These are phyloP conservation scores for Craniophora ligustri DNA, from an alignment of 2,888 invertebrate species.

Conservation along the genomic window DNA sequence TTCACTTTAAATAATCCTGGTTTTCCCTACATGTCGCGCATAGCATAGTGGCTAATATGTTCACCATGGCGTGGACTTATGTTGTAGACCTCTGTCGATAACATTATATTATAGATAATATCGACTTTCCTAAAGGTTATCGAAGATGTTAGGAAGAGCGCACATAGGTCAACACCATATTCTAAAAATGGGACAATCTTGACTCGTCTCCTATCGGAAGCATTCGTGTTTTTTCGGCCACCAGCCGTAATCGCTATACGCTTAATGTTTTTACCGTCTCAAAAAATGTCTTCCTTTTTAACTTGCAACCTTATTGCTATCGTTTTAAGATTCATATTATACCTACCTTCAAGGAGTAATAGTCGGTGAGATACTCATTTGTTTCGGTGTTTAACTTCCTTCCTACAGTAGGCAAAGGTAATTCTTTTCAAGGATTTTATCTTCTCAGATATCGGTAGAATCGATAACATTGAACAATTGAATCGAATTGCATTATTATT, in stretches of 20 bases:
- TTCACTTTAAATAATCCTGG: too few relatives aligned
- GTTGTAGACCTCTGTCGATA: too few relatives aligned
- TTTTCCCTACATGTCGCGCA: too few relatives aligned
- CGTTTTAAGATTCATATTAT: not conserved
- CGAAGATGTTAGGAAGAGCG: not conserved
- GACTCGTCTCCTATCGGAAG: conserved; percentile 25
- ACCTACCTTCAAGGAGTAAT: not conserved
- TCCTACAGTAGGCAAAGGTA: not conserved
- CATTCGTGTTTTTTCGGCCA: conserved; percentile 20
- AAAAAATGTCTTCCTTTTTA: not conserved
- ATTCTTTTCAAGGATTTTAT: not conserved
- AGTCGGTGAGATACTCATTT: not conserved
- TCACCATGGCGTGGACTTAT: too few relatives aligned
- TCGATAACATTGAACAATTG: conserved; percentile 8
- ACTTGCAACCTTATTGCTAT: not conserved
- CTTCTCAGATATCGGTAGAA: not conserved
- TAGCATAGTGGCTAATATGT: too few relatives aligned
- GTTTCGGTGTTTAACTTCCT: conserved; percentile 1
- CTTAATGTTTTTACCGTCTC: not conserved
- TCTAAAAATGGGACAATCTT: conserved; percentile 19
- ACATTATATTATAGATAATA: too few relatives aligned
- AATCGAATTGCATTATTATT: conserved; percentile 2
- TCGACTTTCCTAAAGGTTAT: not conserved
- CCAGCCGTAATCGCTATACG: conserved; percentile 3
- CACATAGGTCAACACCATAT: conserved; percentile 4